A percentile compares a stretch with the other conserved stretches of the same genome.
These are phyloP conservation scores for Crotalus viridis DNA, from an alignment of 2,113 vertebrate species.

Conservation along the genomic window DNA sequence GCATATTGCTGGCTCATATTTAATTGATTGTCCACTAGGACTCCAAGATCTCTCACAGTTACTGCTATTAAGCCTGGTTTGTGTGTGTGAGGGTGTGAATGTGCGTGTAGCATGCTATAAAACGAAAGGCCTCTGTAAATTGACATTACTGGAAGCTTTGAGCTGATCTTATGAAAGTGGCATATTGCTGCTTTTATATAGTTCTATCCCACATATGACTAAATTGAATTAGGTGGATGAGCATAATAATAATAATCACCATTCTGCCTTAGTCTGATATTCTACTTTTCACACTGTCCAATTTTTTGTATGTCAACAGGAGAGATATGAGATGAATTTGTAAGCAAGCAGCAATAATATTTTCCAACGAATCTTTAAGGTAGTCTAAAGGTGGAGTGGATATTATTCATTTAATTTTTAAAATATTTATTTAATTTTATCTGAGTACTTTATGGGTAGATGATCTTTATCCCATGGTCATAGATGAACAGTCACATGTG, in stretches of 20 bases:
- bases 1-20: background rate
- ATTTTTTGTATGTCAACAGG: background rate
- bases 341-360: background rate
- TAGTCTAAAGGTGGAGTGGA: background rate
- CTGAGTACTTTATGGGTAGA: too few relatives aligned
- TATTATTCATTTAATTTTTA: background rate
- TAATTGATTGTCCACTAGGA: background rate
- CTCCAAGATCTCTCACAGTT: background rate
- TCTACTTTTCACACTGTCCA: background rate
- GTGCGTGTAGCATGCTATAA: background rate
- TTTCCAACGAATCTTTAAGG: background rate
- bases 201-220: background rate
- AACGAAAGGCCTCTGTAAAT: background rate
- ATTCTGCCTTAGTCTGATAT: background rate
- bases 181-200: background rate
- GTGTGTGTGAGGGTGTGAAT: too few relatives aligned
- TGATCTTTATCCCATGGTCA: background rate
- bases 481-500: background rate
- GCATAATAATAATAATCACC: background rate
- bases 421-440: background rate
- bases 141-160: background rate
- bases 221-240: background rate
- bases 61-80: background rate
- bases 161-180: background rate
- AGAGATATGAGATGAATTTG: background rate